These are phyloP conservation scores for Rutilus rutilus DNA, from an alignment of 2,113 vertebrate species.

Conservation along the genomic window DNA sequence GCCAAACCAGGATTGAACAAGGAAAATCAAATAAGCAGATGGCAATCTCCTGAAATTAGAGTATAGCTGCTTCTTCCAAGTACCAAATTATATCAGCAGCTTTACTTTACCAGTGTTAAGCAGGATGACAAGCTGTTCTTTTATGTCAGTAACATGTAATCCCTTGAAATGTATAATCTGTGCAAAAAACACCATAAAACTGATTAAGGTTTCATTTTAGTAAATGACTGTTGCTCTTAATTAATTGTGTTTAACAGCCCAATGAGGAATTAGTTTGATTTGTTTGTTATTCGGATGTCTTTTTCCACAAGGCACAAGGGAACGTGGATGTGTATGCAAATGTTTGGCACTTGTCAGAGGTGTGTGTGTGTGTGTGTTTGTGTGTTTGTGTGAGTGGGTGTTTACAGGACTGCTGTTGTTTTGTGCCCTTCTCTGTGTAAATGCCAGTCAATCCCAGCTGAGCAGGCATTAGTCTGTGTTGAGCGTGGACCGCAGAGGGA, in stretches of 20 bases:
- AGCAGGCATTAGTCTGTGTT: slow-evolving; percentile 70
- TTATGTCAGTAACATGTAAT: slow-evolving; percentile 50
- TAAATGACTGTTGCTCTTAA: slow-evolving; percentile 30
- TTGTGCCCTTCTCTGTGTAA: slow-evolving; percentile 64
- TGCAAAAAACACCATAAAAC: slow-evolving; percentile 41
- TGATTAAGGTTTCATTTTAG: slow-evolving; percentile 45
- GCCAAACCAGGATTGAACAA: slow-evolving; percentile 62
- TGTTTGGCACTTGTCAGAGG: slow-evolving; percentile 25
- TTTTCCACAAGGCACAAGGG: neutral
- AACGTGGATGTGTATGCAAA: slow-evolving; percentile 39
- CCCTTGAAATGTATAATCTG: slow-evolving; percentile 52
- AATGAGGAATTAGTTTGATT: slow-evolving; percentile 26
- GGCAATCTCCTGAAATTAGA: slow-evolving; percentile 70
- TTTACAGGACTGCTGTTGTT: slow-evolving; percentile 68
- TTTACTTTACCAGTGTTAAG: slow-evolving; percentile 45
- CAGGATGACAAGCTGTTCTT: slow-evolving; percentile 51
- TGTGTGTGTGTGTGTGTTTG: slow-evolving; percentile 22
- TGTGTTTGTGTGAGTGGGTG: slow-evolving; percentile 41
- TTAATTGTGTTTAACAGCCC: slow-evolving; percentile 36
- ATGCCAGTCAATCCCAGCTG: slow-evolving; percentile 70
- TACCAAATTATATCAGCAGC: slow-evolving; percentile 61
- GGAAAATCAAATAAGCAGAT: slow-evolving; percentile 73
- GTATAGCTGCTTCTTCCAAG: slow-evolving; percentile 60
- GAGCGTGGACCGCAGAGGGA: slow-evolving; percentile 65
- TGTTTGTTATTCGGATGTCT: slow-evolving; percentile 30